Base-by-base conservation (phyloP, 2,888 invertebrate species). In the Trachelus tabidus region DNA sequence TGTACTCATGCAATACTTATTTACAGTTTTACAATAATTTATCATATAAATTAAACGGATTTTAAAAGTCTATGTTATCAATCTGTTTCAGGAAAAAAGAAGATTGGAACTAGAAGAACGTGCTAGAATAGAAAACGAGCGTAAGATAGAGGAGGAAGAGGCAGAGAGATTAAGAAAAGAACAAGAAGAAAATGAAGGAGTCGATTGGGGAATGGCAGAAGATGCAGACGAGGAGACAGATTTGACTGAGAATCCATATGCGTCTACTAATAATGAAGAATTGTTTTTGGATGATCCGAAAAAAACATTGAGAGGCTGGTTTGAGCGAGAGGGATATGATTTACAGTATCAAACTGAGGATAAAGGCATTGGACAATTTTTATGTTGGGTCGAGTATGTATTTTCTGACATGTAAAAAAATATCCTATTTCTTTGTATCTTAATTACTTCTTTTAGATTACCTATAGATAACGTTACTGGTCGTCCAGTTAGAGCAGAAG, bases 151-250 rank as follows among this genome's bases (percentile, higher is more conserved):
- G 69, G 91, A 92, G 82, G 92, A 93, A 83, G 92, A 92, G 82
- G 92, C 93, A 86, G 92, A 90, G 80, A 92, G 93, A 76, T 92
- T 92, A 74, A 92, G 90, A 86, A 90, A 90, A 81, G 93, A 93
- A 85, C 92, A 92, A 83, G 92, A 93, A 69, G 94, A 94, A 78
- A 94, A 94, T 56, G 94, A 94, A 82, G 98, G 98, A 4, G 95
- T 98, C 81, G 95, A 95, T 89, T 99, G 99, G 99, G 99, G 99
- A 84, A 97, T 99, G 95, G 95, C 96, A 94, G 98, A 98, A 83
- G 98, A 98, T 87, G 97, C 97, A 0, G 97, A 97, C 83, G 97
- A 97, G 83, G 97, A 97, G 85, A 94, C 95, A 0, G 97, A 97
- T 88, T 89, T 96, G 4, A 91, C 95, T 0, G 96, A 96, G 82